phyloP scores from a whole-genome alignment of 2,113 vertebrate genomes.

The Myotis yumanensis region DNA sequence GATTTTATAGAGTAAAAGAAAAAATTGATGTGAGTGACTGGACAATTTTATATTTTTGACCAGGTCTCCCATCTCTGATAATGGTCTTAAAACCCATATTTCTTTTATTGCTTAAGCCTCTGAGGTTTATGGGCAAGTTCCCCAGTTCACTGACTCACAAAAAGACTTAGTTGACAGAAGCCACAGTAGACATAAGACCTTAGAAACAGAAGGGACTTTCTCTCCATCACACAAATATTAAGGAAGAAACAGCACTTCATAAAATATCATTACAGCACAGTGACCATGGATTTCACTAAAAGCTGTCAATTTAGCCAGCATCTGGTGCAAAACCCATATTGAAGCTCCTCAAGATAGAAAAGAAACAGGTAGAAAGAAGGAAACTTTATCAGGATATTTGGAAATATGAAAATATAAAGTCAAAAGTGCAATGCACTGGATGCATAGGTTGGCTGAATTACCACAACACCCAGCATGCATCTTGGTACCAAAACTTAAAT shows the following conservation, averaged over 20 bases:
- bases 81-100: background rate
- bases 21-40: background rate
- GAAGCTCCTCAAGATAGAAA: background rate
- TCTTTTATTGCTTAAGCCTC: background rate
- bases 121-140: background rate
- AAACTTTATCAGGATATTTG: background rate
- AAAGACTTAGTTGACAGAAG: background rate
- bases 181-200: background rate
- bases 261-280: background rate
- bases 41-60: background rate
- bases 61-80: background rate
- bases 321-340: background rate
- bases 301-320: background rate
- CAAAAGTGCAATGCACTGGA: background rate
- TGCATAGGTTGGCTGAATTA: background rate
- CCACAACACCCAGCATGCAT: too few relatives aligned
- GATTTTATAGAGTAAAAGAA: background rate
- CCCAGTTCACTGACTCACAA: background rate
- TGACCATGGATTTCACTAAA: background rate
- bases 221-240: background rate
- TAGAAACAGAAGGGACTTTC: background rate
- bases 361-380: background rate
- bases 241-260: background rate
- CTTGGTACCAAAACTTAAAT: background rate
- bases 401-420: background rate